Evolutionary conservation across 2,888 invertebrate species (phyloP), one percentile per base, ranked within the genome.

Genomic region (Leucozona laternaria): DNA sequence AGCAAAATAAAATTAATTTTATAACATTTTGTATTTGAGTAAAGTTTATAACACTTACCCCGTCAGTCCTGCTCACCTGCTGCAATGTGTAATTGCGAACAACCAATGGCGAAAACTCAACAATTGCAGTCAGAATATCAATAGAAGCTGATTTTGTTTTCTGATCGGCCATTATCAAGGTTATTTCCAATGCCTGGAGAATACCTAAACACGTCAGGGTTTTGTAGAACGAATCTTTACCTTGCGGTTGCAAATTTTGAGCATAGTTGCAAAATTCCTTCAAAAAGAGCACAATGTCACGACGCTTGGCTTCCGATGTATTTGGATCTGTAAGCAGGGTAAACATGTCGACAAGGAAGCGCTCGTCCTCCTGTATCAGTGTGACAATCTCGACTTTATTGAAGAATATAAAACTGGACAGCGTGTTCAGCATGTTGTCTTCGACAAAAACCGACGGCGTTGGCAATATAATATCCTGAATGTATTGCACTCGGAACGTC

Each of bases 241-340:
- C 98, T 91, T 97, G 98, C 20, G 98, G 98, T 93, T 99, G 99
- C 88, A 99, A 94, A 92, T 98, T 98, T 94, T 99, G 99, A 89
- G 99, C 98, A 94, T 99, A 99, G 93, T 98, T 98, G 94, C 99
- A 99, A 94, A 99, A 99, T 93, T 99, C 99, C 93, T 99, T 99
- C 89, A 99, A 95, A 94, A 99, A 99, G 90, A 98, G 94, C 88
- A 99, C 97, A 91, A 99, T 95, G 93, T 99, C 99, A 90, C 98
- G 95, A 90, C 99, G 94, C 92, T 98, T 97, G 15, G 94, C 93
- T 89, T 98, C 96, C 31, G 96, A 95, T 55, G 98, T 98, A 89
- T 96, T 95, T 90, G 97, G 96, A 92, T 98, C 97, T 89, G 97
- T 97, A 90, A 99, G 94, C 93, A 98, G 95, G 84, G 96, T 96